phyloP scores from a whole-genome alignment of 1,140 invertebrate genomes.

The Bilobella aurantiaca region DNA sequence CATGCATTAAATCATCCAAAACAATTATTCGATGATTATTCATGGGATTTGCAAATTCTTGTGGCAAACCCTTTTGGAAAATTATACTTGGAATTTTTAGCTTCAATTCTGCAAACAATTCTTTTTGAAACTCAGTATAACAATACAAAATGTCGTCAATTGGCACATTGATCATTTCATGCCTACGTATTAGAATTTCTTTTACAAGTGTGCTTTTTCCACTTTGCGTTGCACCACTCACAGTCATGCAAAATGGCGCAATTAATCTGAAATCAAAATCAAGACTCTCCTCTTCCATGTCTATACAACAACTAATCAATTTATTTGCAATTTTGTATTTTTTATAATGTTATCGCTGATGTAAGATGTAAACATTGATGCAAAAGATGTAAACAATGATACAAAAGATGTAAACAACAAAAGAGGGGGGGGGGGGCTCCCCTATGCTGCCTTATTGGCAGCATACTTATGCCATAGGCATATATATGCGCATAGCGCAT shows the following conservation, averaged over 20 bases:
- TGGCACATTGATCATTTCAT: neutral
- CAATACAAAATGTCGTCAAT: conserved; percentile 8
- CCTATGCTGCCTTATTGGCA: neutral
- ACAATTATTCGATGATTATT: neutral
- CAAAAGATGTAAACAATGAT: too few species aligned
- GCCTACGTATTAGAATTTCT: neutral
- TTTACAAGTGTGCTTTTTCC: neutral
- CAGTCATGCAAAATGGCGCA: neutral
- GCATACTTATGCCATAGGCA: too few species aligned
- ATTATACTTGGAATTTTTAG: neutral
- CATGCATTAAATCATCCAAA: conserved; percentile 6
- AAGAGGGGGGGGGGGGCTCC: neutral
- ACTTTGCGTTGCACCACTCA: neutral
- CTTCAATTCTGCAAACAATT: conserved; percentile 5
- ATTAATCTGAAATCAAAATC: neutral
- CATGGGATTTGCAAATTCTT: neutral
- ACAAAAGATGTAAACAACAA: neutral
- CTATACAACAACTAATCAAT: neutral
- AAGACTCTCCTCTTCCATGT: neutral
- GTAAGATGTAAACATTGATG: too few species aligned
- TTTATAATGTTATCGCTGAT: too few species aligned
- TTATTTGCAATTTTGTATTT: neutral
- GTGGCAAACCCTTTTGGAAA: neutral
- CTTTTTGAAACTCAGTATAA: neutral
- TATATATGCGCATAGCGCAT: neutral